Evolutionary conservation across 2,888 invertebrate genomes (phyloP).

Genomic region (Cerceris rybyensis): DNA sequence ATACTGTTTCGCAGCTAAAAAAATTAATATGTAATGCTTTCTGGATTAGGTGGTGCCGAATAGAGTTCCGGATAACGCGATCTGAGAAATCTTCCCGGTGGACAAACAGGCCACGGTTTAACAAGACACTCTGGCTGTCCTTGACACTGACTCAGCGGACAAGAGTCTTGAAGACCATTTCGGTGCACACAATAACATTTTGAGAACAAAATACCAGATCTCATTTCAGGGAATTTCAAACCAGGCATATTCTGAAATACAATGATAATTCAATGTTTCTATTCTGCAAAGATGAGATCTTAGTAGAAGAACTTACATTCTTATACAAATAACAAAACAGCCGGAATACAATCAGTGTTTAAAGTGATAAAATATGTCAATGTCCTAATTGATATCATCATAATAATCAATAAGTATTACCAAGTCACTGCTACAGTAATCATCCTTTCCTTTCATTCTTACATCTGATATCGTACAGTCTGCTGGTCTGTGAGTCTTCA

Average conservation of each 20-base stretch:
- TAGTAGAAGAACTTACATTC: too few relatives aligned
- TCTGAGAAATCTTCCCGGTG: slow-evolving; percentile 81
- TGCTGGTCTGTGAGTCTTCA: neutral
- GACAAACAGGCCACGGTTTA: slow-evolving; percentile 84
- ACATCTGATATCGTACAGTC: neutral
- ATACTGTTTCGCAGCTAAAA: neutral
- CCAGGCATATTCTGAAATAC: slow-evolving; percentile 73
- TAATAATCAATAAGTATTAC: slow-evolving; percentile 2
- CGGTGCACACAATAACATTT: slow-evolving; percentile 84
- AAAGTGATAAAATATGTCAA: neutral
- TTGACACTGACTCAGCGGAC: slow-evolving; percentile 83
- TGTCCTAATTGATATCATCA: neutral
- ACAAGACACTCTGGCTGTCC: slow-evolving; percentile 83
- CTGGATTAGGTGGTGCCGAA: slow-evolving; percentile 23
- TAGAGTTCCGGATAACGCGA: slow-evolving; percentile 58
- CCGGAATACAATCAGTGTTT: neutral
- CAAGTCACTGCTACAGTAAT: neutral
- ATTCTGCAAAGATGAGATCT: neutral
- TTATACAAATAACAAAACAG: neutral
- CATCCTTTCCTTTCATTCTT: neutral
- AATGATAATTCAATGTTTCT: neutral
- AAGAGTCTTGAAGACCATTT: slow-evolving; percentile 85
- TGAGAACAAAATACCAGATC: slow-evolving; percentile 83
- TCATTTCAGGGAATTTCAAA: slow-evolving; percentile 83
- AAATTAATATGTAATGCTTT: slow-evolving; percentile 6